Conservation (phyloP, 2,113 vertebrate species). For the Paramisgurnus dabryanus region DNA sequence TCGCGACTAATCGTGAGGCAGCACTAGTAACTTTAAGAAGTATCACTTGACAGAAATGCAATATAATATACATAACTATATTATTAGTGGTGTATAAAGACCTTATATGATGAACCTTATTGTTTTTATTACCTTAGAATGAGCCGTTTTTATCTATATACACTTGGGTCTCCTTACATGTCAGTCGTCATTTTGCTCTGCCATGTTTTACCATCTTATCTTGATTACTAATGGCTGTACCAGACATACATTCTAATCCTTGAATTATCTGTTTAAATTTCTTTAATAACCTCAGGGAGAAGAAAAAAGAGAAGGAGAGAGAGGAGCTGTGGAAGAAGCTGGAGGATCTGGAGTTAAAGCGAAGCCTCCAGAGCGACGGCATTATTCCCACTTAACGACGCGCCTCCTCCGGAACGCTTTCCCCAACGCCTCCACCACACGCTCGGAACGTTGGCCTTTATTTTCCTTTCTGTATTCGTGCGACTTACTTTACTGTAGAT, state of each 20-base stretch:
- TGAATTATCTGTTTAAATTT: not conserved
- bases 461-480: slow-evolving; percentile 88
- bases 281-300: slow-evolving; percentile 80
- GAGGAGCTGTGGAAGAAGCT: slow-evolving; percentile 99
- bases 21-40: no score
- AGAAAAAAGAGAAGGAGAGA: slow-evolving; percentile 98
- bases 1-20: no score
- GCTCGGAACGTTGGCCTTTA: slow-evolving; percentile 42
- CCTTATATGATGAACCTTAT: no score
- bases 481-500: slow-evolving; percentile 98
- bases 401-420: slow-evolving; percentile 41
- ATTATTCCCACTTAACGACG: slow-evolving; percentile 97
- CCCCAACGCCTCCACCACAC: slow-evolving; percentile 32
- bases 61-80: no score
- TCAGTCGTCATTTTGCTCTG: no score
- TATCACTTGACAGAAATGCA: no score
- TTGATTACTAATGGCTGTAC: no score
- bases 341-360: slow-evolving; percentile 98
- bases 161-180: no score
- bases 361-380: slow-evolving; percentile 93
- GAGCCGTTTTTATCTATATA: no score
- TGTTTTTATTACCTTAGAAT: no score
- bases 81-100: no score
- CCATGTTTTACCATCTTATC: no score
- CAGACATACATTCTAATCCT: not conserved